Base-by-base conservation (phyloP, 2,888 invertebrate species). In the Apantesis nais region DNA sequence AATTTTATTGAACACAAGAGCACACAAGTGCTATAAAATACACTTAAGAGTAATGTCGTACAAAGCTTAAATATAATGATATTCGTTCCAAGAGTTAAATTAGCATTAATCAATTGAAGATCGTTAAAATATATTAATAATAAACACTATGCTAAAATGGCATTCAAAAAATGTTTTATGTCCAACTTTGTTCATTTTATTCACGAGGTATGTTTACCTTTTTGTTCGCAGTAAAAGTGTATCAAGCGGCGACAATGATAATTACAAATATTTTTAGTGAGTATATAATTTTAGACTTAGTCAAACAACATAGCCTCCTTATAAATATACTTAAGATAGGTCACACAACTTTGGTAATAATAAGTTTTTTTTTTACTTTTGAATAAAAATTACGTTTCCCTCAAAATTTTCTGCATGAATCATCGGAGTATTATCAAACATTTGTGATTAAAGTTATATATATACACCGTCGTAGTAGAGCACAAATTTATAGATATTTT, bases 1-100 rank as follows among this genome's bases (percentile, higher is more conserved):
- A 83, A 83, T 87, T 90, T 90, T 90, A 90, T 88, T 90, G 88
- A 91, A 90, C 90, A 90, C 88, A 88, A 88, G 83, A 86, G 88
- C 90, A 89, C 88, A 83, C 76, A 74, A 73, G 88, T 88, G 87
- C 86, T 83, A 80, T 86, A 84, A 79, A 87, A 88, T 87, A 87
- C 84, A 86, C 83, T 84, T 81, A 82, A 71, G 70, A 81, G 58
- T 82, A 77, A 83, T 80, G 79, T 79, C 74, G 74, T 87, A 86
- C 80, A 84, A 86, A 84, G 86, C 85, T 83, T 82, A 83, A 80
- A 74, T 74, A 78, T 74, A 78, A 73, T 77, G 73, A 78, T 82
- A 81, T 83, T 79, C 75, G 75, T 75, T 72, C 74, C 73, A 80
- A 68, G 67, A 74, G 67, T 73, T 67, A 60, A 64, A 71, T 74